These are phyloP conservation scores for Spatula versicolor DNA, from an alignment of 2,797 vertebrate species.

Conservation along the genomic window DNA sequence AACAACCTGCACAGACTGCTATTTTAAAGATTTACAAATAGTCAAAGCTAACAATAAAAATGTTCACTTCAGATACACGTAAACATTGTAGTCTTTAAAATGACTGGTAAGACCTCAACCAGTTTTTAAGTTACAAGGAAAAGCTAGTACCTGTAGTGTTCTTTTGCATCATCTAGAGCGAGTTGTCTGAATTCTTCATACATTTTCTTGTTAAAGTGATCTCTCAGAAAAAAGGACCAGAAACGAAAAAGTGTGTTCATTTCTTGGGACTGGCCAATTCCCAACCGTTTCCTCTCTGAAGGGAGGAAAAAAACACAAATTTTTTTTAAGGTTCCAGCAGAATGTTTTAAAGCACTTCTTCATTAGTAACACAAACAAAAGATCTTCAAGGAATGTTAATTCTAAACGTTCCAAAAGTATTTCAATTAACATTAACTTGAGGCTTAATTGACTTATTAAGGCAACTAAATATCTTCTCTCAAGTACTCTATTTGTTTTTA, in stretches of 20 bases:
- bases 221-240: constrained; percentile 97
- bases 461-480: background rate
- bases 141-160: constrained; percentile 89
- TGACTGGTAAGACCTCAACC: background rate
- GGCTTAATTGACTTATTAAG: background rate
- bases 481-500: background rate
- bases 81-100: background rate
- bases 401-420: background rate
- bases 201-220: constrained; percentile 97
- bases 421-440: background rate
- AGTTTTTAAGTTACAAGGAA: background rate
- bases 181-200: constrained; percentile 95
- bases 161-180: constrained; percentile 91
- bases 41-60: background rate
- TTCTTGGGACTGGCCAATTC: constrained; percentile 94
- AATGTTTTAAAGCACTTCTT: background rate
- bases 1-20: background rate
- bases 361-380: background rate
- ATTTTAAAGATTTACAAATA: background rate
- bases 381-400: background rate
- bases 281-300: constrained; percentile 92
- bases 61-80: rapidly evolving
- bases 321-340: background rate
- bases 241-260: constrained; percentile 98
- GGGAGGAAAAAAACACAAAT: background rate